Percentiles rank a stretch among this genome's conserved stretches.
Conservation (phyloP, 2,888 invertebrate genomes). For the Xestoiulus laeticollis region DNA sequence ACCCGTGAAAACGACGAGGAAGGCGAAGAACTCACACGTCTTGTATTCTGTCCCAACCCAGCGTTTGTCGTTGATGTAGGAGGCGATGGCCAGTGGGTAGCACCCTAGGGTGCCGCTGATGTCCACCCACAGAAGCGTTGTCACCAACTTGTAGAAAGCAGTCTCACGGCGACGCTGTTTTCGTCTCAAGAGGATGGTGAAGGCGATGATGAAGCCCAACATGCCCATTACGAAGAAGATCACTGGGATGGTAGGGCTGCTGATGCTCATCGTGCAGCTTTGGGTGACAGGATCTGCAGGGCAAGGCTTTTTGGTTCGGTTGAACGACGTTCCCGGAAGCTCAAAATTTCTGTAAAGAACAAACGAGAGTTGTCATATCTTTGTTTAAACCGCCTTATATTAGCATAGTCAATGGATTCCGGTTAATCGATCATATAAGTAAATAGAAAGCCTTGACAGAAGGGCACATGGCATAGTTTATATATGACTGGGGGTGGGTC, state of each 20-base stretch:
- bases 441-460: too few relatives aligned
- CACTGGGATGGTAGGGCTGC: neutral
- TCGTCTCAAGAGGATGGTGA: conserved; percentile 8
- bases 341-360: too few relatives aligned
- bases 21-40: neutral
- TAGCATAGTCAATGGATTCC: too few relatives aligned
- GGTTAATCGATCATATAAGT: too few relatives aligned
- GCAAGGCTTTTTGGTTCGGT: too few relatives aligned
- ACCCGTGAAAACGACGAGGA: neutral
- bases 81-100: neutral
- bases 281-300: too few relatives aligned
- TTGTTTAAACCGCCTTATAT: too few relatives aligned
- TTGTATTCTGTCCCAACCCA: neutral
- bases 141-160: conserved; percentile 36
- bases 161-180: conserved; percentile 30
- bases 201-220: conserved; percentile 30
- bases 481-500: too few relatives aligned
- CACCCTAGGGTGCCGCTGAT: neutral
- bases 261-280: too few relatives aligned
- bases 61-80: conserved; percentile 38
- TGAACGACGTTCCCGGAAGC: too few relatives aligned
- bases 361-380: too few relatives aligned
- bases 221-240: neutral
- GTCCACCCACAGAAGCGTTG: conserved; percentile 1
- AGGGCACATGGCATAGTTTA: too few relatives aligned